Conservation (phyloP, 2,888 invertebrate genomes). For the Apomyelois bistriatella region DNA sequence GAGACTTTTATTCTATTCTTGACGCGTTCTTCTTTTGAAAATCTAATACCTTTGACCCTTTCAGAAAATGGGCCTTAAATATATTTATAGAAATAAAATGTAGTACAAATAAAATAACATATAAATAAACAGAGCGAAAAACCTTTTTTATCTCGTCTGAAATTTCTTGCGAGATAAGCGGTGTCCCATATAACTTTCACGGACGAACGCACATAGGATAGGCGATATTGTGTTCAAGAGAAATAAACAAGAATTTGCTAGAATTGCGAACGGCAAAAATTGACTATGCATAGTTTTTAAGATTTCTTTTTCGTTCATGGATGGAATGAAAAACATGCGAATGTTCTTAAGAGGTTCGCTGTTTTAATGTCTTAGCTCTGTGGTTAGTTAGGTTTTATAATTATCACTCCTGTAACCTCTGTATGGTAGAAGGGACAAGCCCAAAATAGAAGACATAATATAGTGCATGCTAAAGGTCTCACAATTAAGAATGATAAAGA, state of each 20-base stretch:
- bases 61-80: neutral
- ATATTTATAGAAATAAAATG: slow-evolving; percentile 1
- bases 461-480: too few species aligned
- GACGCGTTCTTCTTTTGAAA: neutral
- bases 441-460: too few species aligned
- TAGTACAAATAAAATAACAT: neutral
- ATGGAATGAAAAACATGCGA: too few species aligned
- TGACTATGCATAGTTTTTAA: neutral
- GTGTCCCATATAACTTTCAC: slow-evolving; percentile 10
- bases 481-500: too few species aligned
- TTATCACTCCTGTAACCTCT: too few species aligned
- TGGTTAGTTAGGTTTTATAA: too few species aligned
- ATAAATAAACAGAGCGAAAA: neutral
- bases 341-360: too few species aligned
- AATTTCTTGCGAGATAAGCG: slow-evolving; percentile 6
- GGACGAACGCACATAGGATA: neutral
- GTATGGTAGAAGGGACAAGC: too few species aligned
- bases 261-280: neutral
- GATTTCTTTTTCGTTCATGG: too few species aligned
- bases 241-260: slow-evolving; percentile 5
- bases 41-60: neutral
- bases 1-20: neutral
- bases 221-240: neutral
- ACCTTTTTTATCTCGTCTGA: slow-evolving; percentile 9
- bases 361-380: too few species aligned